These are phyloP conservation scores for Pontoporia blainvillei DNA, from an alignment of 2,113 vertebrate species.

Conservation along the genomic window DNA sequence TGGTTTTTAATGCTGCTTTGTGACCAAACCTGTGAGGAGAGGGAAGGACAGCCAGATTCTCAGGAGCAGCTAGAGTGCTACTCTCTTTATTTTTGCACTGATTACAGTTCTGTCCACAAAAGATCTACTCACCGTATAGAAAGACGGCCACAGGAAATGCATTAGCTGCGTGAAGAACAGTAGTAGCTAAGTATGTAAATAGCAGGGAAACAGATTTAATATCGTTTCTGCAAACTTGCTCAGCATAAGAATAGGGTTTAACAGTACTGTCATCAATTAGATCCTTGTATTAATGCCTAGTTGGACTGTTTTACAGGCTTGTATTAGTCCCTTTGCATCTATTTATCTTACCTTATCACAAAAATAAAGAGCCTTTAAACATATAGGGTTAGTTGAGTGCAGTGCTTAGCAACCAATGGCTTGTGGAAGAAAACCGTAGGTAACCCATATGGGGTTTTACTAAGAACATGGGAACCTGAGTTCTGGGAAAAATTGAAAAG, in stretches of 20 bases:
- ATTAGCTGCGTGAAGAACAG: not conserved
- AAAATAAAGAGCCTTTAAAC: not conserved
- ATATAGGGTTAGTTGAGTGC: not conserved
- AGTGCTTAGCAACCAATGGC: not conserved
- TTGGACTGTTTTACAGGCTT: not conserved
- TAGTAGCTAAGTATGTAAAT: not conserved
- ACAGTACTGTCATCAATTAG: not conserved
- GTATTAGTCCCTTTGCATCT: not conserved
- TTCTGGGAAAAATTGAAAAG: not conserved
- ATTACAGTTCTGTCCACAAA: not conserved
- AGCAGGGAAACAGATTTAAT: not conserved
- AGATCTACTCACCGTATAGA: not conserved
- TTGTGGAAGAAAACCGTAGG: not conserved
- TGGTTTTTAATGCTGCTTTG: not conserved
- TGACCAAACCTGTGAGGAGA: not conserved
- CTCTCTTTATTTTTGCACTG: not conserved
- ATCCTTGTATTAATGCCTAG: not conserved
- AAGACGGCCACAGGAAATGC: not conserved
- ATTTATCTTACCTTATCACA: not conserved
- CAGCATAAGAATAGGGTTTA: not conserved
- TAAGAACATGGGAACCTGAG: not conserved
- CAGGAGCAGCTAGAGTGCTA: not conserved
- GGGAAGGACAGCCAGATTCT: not conserved
- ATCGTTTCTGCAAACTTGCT: not conserved
- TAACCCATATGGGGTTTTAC: not conserved